Base-by-base conservation (phyloP, 2,797 vertebrate species). In the Gymnocypris eckloni region DNA sequence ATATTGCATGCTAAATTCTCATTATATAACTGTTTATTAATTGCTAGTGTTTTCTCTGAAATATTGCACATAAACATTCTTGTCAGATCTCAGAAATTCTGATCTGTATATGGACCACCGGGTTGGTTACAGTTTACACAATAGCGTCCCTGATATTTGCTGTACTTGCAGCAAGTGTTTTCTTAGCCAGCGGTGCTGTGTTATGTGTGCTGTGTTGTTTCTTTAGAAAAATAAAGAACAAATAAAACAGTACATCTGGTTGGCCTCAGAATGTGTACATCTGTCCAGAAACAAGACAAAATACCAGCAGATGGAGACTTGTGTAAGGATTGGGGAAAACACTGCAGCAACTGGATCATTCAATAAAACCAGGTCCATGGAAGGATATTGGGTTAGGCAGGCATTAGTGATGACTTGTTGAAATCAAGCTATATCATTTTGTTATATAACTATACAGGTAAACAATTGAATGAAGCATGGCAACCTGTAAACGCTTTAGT, bases 241-340 rank as follows among this genome's bases (percentile, higher is more conserved):
- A 48, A 16, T 61, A 1, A 61, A 37, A 48, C 20, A 37, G 20
- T 48, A 71, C 48, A 72, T 85, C 52, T 72, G 16, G 1, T 45
- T 56, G 69, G 13, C 25, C 39, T 56, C n/a, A 52, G 8, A 76
- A 50, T 66, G 20, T 76, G 71, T 25, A 25, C 37, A 69, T 33
- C 39, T 85, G 76, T 59, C 25, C 9, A 39, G 73, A 73, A 78
- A 16, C 61, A 52, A 72, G 5, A 71, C 20, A 13, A 28, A 18
- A 13, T 15, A 52, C 77, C 84, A 80, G 54, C 84, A 85, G 84
- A 73, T 79, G 84, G 77, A 80, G 84, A 85, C 84, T 50, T 50
- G n/a, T 4, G 20, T 15, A 45, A 39, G 9, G 45, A 70, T 2
- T 25, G 16, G 33, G 33, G 64, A 66, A 67, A 67, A 67, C 15